A percentile compares a stretch with the other conserved stretches of the same genome.
Conservation (phyloP, 2,113 vertebrate species). For the Spea bombifrons region DNA sequence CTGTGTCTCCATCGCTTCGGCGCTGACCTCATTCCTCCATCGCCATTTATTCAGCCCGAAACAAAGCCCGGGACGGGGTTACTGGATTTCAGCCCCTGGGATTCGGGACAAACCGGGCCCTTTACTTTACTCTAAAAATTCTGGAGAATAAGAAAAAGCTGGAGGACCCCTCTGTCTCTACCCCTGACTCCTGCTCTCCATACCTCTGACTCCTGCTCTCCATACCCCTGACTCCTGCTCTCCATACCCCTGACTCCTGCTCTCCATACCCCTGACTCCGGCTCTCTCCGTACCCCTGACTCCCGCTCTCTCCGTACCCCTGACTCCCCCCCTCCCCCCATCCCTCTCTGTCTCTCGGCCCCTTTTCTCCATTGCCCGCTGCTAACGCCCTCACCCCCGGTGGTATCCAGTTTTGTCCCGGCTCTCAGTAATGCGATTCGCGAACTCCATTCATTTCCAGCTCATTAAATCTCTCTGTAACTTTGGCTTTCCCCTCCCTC, state of each 20-base stretch:
- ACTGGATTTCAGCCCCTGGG: background rate
- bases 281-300: background rate
- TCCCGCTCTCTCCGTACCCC: background rate
- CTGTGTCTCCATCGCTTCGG: background rate
- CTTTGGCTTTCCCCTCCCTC: background rate
- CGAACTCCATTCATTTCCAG: conserved; percentile 37
- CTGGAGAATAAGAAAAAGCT: background rate
- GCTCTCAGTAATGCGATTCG: conserved; percentile 15
- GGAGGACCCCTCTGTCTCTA: background rate
- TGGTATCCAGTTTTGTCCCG: background rate
- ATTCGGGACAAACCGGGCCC: background rate
- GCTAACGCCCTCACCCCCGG: background rate
- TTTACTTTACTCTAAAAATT: background rate
- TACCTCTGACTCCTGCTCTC: background rate
- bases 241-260: background rate
- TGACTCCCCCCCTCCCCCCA: too few species aligned
- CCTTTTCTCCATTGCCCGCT: background rate
- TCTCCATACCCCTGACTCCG: background rate
- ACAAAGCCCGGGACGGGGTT: background rate
- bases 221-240: background rate
- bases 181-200: background rate
- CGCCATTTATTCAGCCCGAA: background rate
- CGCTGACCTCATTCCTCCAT: background rate
- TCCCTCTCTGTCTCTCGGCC: background rate
- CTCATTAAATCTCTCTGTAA: conserved; percentile 45